phyloP scores from a whole-genome alignment of 2,888 invertebrate genomes.

The Orchesella flavescens region DNA sequence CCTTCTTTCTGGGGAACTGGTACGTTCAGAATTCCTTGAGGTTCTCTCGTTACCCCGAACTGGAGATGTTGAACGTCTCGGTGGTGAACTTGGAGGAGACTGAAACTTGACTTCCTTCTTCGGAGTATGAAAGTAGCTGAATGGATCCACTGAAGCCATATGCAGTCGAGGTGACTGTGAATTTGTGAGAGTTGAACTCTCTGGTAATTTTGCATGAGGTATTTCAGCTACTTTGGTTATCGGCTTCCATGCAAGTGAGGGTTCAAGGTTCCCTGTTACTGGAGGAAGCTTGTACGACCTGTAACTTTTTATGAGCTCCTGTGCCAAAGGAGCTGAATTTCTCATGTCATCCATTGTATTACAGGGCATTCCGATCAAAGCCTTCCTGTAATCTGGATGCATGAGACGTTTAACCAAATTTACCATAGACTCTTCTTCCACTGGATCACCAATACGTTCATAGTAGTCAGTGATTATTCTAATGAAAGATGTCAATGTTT shows the following conservation, averaged over 20 bases:
- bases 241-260: constrained; percentile 45
- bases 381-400: constrained; percentile 47
- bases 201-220: not conserved
- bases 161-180: not conserved
- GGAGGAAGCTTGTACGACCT: constrained; percentile 24
- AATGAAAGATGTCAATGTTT: constrained; percentile 47
- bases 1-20: not conserved
- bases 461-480: constrained; percentile 44
- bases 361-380: constrained; percentile 27
- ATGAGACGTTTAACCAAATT: constrained; percentile 23
- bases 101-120: constrained; percentile 20
- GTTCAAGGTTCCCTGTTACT: constrained; percentile 14
- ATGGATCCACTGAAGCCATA: constrained; percentile 21
- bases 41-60: no score
- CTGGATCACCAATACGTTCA: constrained; percentile 35
- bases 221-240: not conserved
- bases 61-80: no score
- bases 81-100: not conserved
- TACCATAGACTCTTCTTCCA: constrained; percentile 18
- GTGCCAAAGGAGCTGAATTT: constrained; percentile 23
- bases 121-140: not conserved
- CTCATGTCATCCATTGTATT: constrained; percentile 27
- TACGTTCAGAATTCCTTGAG: no score
- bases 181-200: not conserved
- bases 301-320: constrained; percentile 32